Base-by-base conservation (phyloP, 2,888 invertebrate species). In the Lithophane semibrunnea region DNA sequence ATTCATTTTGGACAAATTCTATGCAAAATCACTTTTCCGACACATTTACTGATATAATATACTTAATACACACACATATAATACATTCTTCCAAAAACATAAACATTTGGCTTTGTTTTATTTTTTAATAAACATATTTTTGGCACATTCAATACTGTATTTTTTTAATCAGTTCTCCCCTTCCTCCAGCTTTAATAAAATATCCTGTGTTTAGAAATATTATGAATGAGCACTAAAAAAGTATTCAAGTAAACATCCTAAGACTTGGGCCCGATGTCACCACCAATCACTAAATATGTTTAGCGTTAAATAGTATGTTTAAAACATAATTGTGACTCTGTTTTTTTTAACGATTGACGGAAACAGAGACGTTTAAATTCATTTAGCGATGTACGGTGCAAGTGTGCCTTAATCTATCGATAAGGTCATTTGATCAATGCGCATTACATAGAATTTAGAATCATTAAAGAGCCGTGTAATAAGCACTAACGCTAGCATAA, bases 361-460 rank as follows among this genome's bases (percentile, higher is more conserved):
- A 49, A 49, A 49, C 16, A 49, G 49, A 49, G 16, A 49, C 16
- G 49, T 16, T 49, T 16, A 49, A 16, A 66, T 47, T 47, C 7
- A 24, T 66, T 47, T 66, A 24, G 24, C 24, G 12, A 29, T 67
- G 29, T 29, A 8, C 49, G 29, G 13, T 29, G 8, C 66, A 66
- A 67, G 2, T 29, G 67, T 13, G 29, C 49, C 2, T 21, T 16
- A 64, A 18, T 29, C 16, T 37, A 61, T 21, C 29, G 1, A 13
- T 64, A 42, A 21, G 24, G 24, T 29, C 71, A 71, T 77, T 81
- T 77, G 54, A 82, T 77, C 61, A 72, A 81, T 42, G 67, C 47
- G 56, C 47, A 73, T 54, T 58, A 42, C 42, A n/a, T 44, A 21
- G 44, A 64, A 73, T 58, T 73, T 21, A 64, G 13, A 65, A 47